Evolutionary conservation across 2,113 vertebrate genomes (phyloP).

Genomic region (Chloropsis cyanopogon): DNA sequence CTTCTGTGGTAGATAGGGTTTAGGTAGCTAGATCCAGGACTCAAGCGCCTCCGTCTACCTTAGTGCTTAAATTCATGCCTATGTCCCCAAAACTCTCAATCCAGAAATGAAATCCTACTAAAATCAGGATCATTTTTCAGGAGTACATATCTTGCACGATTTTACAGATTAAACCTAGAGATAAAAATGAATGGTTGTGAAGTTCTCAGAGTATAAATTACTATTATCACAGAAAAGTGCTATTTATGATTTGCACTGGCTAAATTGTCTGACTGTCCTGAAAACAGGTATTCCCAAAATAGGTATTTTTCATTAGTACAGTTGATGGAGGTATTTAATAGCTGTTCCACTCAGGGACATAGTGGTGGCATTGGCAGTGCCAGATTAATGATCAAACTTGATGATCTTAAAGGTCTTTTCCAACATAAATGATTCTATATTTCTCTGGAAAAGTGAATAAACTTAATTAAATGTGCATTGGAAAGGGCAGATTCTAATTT

Average conservation of each 20-base stretch:
- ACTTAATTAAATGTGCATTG: not conserved
- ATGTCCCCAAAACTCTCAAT: not conserved
- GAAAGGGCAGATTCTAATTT: not conserved
- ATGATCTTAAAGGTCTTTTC: not conserved
- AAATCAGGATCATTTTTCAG: not conserved
- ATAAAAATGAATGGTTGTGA: not conserved
- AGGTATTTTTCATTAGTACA: not conserved
- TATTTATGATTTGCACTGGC: not conserved
- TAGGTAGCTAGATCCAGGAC: not conserved
- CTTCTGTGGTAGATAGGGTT: not conserved
- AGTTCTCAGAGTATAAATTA: not conserved
- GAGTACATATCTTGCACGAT: not conserved
- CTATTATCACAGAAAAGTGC: not conserved
- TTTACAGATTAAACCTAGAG: not conserved
- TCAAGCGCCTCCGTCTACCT: not conserved
- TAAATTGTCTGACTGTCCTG: not conserved
- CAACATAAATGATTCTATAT: not conserved
- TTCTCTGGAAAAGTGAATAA: not conserved
- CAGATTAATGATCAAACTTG: not conserved
- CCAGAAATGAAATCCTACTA: not conserved
- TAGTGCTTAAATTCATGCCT: not conserved
- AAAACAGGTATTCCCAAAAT: not conserved
- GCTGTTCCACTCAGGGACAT: not conserved
- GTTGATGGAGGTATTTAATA: not conserved
- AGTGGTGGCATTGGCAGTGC: rapidly evolving